Conservation (phyloP, 1,140 invertebrate genomes). For the Bilobella aurantiaca region DNA sequence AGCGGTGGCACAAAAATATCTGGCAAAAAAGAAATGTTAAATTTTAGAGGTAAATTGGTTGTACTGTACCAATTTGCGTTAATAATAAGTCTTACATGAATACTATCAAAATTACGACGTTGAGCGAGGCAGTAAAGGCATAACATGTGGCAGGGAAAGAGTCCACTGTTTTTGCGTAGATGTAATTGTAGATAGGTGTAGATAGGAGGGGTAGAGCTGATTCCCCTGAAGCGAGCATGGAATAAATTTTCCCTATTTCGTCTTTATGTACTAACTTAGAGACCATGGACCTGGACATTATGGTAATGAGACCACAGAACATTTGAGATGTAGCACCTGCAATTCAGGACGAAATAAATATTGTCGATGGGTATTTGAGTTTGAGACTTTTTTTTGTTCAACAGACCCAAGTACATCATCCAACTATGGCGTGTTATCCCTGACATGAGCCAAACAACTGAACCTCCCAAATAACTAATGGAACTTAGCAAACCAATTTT, state of each 20-base stretch:
- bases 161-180: slow-evolving; percentile 14
- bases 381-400: background rate
- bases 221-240: slow-evolving; percentile 24
- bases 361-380: background rate
- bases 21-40: no score
- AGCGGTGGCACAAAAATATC: no score
- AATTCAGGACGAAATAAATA: background rate
- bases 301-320: slow-evolving; percentile 21
- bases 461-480: slow-evolving; percentile 3
- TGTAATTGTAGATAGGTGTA: slow-evolving; percentile 18
- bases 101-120: background rate
- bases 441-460: background rate
- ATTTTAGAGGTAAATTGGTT: no score
- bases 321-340: slow-evolving; percentile 23
- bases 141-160: slow-evolving; percentile 20
- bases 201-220: slow-evolving; percentile 25
- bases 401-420: slow-evolving; percentile 15
- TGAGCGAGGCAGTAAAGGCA: slow-evolving; percentile 4
- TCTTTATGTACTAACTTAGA: slow-evolving; percentile 26
- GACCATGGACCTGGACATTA: slow-evolving; percentile 25
- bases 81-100: slow-evolving; percentile 27
- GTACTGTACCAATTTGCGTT: no score
- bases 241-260: slow-evolving; percentile 29
- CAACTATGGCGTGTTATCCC: background rate
- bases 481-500: slow-evolving; percentile 1